phyloP scores from a whole-genome alignment of 2,113 vertebrate genomes.

The Tenrec ecaudatus region DNA sequence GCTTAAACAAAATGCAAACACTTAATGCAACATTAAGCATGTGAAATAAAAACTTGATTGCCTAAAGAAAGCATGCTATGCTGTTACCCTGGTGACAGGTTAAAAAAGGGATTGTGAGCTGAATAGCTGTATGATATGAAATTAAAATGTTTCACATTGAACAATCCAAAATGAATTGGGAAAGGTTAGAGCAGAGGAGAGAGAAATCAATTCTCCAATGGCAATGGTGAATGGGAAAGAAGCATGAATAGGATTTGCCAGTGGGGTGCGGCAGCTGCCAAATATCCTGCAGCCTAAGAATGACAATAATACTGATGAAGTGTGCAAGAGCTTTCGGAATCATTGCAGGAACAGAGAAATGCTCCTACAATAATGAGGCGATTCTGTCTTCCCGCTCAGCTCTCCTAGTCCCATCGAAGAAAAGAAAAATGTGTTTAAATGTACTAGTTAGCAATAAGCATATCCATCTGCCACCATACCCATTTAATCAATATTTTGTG shows the following conservation, averaged over 20 bases:
- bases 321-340: conserved; percentile 93
- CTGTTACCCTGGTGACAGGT: conserved; percentile 91
- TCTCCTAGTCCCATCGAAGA: conserved; percentile 83
- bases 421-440: conserved; percentile 81
- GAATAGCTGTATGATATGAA: conserved; percentile 94
- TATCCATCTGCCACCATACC: conserved; percentile 80
- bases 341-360: conserved; percentile 92
- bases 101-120: conserved; percentile 91
- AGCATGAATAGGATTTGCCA: conserved; percentile 97
- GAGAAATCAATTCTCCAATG: conserved; percentile 97
- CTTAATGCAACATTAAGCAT: conserved; percentile 91
- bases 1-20: conserved; percentile 91
- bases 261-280: conserved; percentile 98
- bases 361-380: conserved; percentile 91
- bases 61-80: conserved; percentile 88
- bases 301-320: conserved; percentile 98
- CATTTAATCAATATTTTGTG: conserved; percentile 74
- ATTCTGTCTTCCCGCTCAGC: conserved; percentile 87
- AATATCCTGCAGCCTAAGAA: conserved; percentile 97
- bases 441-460: conserved; percentile 81
- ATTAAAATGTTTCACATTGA: conserved; percentile 99
- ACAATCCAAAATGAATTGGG: conserved; percentile 95
- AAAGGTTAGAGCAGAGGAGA: conserved; percentile 93
- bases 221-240: conserved; percentile 93
- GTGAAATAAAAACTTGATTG: conserved; percentile 91